Conservation (phyloP, 37 sponge, comb jelly and placozoan genomes). For the Beroe forskalii region DNA sequence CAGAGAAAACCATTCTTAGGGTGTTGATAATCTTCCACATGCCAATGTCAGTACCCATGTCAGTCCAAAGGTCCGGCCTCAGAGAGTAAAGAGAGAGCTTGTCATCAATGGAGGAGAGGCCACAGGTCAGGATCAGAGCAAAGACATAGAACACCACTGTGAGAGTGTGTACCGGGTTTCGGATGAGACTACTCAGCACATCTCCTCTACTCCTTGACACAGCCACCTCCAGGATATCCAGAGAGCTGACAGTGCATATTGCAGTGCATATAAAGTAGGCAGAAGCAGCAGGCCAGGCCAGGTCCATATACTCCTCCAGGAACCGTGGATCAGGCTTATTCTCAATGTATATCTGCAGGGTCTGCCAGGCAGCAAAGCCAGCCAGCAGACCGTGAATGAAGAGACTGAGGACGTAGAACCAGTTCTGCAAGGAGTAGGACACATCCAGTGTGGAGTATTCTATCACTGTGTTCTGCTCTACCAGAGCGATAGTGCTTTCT, state of each 20-base stretch:
- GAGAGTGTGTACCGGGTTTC: constrained; percentile 24
- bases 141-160: constrained; percentile 47
- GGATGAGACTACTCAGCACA: neutral
- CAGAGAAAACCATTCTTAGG: constrained; percentile 48
- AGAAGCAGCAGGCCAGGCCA: constrained; percentile 57
- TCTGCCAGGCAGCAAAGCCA: constrained; percentile 65
- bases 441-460: constrained; percentile 58
- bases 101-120: constrained; percentile 54
- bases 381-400: constrained; percentile 56
- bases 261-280: constrained; percentile 60
- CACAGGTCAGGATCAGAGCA: constrained; percentile 57
- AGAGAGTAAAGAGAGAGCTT: constrained; percentile 53
- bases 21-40: constrained; percentile 65
- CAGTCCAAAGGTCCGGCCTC: neutral
- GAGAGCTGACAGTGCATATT: constrained; percentile 59
- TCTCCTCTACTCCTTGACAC: constrained; percentile 14
- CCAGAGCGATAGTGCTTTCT: constrained; percentile 11
- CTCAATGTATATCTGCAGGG: constrained; percentile 64
- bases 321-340: constrained; percentile 21
- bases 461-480: constrained; percentile 42
- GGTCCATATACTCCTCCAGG: constrained; percentile 14
- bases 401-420: constrained; percentile 47
- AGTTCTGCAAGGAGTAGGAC: constrained; percentile 40
- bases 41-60: neutral
- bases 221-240: constrained; percentile 62